Percentiles rank a stretch among this genome's conserved stretches.
phyloP scores from a whole-genome alignment of 2,113 vertebrate species.

The Lepidothrix coronata region DNA sequence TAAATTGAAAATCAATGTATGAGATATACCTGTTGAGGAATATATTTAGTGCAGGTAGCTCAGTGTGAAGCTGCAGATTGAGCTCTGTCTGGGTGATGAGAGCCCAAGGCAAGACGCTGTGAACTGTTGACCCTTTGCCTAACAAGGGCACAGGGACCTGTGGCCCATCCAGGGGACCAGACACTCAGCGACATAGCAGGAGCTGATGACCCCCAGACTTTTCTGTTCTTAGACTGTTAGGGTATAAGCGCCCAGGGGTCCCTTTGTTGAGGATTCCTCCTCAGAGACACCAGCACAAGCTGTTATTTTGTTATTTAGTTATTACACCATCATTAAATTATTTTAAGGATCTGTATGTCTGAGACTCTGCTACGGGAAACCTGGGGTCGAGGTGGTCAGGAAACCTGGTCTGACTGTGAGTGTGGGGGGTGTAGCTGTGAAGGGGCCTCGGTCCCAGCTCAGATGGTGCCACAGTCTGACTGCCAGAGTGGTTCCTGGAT shows the following conservation, averaged over 20 bases:
- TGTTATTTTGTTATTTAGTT: background rate
- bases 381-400: background rate
- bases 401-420: background rate
- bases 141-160: background rate
- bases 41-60: background rate
- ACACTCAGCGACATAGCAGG: background rate
- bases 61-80: background rate
- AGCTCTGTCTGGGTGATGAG: background rate
- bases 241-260: accelerated
- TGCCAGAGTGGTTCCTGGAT: background rate
- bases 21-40: background rate
- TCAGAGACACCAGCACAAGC: background rate
- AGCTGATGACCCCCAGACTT: background rate
- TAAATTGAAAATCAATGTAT: background rate
- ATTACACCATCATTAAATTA: background rate
- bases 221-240: background rate
- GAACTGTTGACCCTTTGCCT: background rate
- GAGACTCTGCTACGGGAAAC: background rate
- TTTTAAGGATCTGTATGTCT: background rate
- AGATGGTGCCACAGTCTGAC: background rate
- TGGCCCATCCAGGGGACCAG: background rate
- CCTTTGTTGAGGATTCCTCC: background rate
- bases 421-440: background rate
- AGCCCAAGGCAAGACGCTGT: background rate
- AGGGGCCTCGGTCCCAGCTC: background rate